Base-by-base conservation (phyloP, 2,888 invertebrate species). In the Xestia sexstrigata region DNA sequence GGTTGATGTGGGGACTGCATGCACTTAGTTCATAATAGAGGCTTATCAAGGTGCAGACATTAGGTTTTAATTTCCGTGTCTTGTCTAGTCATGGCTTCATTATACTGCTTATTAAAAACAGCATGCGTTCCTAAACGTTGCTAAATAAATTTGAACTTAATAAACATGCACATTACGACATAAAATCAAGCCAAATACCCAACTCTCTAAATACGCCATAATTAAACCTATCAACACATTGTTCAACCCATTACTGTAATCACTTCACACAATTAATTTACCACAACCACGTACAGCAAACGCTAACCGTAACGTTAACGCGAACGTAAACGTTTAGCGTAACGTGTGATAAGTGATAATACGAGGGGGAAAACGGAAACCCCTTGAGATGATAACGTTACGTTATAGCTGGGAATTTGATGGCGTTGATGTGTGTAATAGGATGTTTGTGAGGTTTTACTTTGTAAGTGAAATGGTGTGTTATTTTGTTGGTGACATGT, bases 291-390 rank as follows among this genome's bases (percentile, higher is more conserved):
- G 85, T 83, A 86, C 60, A 80, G 79, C 80, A 74, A 85, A 81
- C 81, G 79, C 84, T 87, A 79, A 87, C 47, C 77, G 84, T 85
- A 85, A 89, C 81, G 79, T 72, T 15, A 68, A 76, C 81, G 23
- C 63, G 55, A 0, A 42, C 83, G 84, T 86, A 70, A 88, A 82
- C 82, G 85, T 89, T 88, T 85, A 85, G 42, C 76, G 84, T 85
- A 86, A 89, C 79, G 88, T 87, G 89, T 85, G 88, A 89, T 89
- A 87, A 88, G 89, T 85, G 88, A 89, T 89, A 86, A 88, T 62
- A 74, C 79, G 81, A 82, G 83, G 88, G 81, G 76, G 66, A 45
- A 81, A 82, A 84, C 79, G 69, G n/a, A 49, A 45, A 26, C 83
- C 89, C 82, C 88, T 11, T 49, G 89, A 81, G 90, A 84, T 87